phyloP scores from a whole-genome alignment of 2,113 vertebrate genomes.

The Aspiorhynchus laticeps region DNA sequence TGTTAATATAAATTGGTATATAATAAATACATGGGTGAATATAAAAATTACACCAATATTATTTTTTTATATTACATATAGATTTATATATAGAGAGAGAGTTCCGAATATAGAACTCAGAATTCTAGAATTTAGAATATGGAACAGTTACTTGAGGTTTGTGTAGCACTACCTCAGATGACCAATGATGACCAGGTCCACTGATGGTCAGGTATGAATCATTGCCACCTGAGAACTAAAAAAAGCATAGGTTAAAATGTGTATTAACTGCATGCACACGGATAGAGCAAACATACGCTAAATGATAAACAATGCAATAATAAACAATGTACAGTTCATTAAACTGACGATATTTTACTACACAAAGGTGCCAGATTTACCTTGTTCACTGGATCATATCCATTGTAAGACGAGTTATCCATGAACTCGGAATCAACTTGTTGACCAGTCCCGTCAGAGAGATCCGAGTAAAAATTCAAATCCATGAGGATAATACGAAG shows the following conservation, averaged over 20 bases:
- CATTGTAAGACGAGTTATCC: conserved; percentile 77
- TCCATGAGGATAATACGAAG: conserved; percentile 66
- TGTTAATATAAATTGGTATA: not conserved
- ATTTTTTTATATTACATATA: too few species aligned
- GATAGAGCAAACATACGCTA: not conserved
- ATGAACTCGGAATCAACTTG: conserved; percentile 74
- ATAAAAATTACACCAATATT: not conserved
- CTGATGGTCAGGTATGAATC: conserved; percentile 89
- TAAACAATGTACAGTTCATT: not conserved
- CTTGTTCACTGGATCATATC: conserved; percentile 77
- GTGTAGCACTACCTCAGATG: conserved; percentile 79
- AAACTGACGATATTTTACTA: not conserved
- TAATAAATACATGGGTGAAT: not conserved
- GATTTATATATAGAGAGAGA: not conserved
- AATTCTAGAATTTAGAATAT: not conserved
- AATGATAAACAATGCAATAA: not conserved
- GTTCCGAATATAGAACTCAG: not conserved
- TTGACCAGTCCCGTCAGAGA: conserved; percentile 74
- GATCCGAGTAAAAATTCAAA: conserved; percentile 81
- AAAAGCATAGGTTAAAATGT: not conserved
- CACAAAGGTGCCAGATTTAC: conserved; percentile 59
- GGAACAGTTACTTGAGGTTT: not conserved
- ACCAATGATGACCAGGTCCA: conserved; percentile 82
- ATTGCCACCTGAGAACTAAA: conserved; percentile 86
- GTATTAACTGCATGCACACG: not conserved